Base-by-base conservation (phyloP, 2,888 invertebrate species). In the Melangyna quadrimaculata region DNA sequence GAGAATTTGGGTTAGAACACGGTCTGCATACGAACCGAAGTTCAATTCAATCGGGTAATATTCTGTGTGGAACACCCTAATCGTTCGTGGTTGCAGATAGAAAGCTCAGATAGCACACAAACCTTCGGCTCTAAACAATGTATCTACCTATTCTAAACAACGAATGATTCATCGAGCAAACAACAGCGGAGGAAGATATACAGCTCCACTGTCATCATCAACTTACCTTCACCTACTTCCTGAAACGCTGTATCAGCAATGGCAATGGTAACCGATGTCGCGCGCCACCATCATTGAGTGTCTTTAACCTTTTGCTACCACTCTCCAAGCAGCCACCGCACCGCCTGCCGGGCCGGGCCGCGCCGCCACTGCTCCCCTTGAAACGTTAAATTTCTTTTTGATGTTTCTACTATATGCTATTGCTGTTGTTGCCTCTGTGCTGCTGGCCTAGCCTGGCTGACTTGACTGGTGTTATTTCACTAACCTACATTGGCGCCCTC, bases 191-290 rank as follows among this genome's bases (percentile, higher is more conserved):
- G 37, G 43, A 69, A 75, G 19, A 79, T 75, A 71, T 75, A 74
- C 74, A 72, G 67, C 71, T 74, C 71, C 75, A 78, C 78, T 72
- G 79, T 72, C 79, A 87, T 78, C 88, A 86, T 83, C 83, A 87
- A 87, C 87, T 88, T 88, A 88, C 88, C 88, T 88, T 88, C 88
- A 88, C 88, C 88, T 88, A 88, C 83, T 88, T 88, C 87, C 83
- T 83, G 87, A 71, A 82, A 79, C 63, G 51, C 70, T 70, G 83
- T 55, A 78, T 71, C 74, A 74, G 43, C 69, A 35, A 40, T 63
- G 55, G 19, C 67, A 59, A 24, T 43, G 67, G 67, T 70, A 74
- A 63, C 53, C 61, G 55, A 40, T 70, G 61, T 45, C 63, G 40
- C 63, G 40, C 63, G 35, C 48, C 45, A 48, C 63, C 57, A 65